These are phyloP conservation scores for Gallinago solitaria DNA, from an alignment of 2,797 vertebrate genomes.

Conservation along the genomic window DNA sequence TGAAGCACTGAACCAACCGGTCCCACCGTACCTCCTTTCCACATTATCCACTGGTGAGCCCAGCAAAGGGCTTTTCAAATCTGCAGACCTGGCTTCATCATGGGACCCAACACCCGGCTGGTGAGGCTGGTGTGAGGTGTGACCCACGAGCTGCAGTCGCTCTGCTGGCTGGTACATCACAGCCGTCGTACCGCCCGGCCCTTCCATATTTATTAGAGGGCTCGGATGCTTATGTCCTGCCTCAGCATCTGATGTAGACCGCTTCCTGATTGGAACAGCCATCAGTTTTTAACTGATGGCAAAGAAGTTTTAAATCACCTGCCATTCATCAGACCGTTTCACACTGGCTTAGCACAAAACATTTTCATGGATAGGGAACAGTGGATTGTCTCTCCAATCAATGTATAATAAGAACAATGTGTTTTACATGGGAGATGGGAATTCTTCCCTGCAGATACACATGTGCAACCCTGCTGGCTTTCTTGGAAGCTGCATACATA, in stretches of 20 bases:
- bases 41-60: neutral
- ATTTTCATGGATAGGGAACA: neutral
- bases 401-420: neutral
- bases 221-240: neutral
- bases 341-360: neutral
- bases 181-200: fast-evolving
- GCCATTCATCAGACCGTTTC: neutral
- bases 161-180: fast-evolving
- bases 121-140: neutral
- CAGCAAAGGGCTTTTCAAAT: neutral
- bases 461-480: slow-evolving; percentile 11
- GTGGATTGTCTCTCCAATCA: neutral
- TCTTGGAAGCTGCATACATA: slow-evolving; percentile 6
- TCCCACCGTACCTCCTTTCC: neutral
- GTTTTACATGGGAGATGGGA: slow-evolving; percentile 5
- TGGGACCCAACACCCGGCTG: fast-evolving
- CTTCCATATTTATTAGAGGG: neutral
- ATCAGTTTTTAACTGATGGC: neutral
- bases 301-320: neutral
- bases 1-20: neutral
- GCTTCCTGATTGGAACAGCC: neutral
- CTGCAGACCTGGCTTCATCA: neutral
- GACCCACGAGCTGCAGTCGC: neutral
- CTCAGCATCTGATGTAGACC: neutral
- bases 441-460: neutral